These are phyloP conservation scores for Otolemur garnettii DNA, from an alignment of 2,113 vertebrate genomes.

Conservation along the genomic window DNA sequence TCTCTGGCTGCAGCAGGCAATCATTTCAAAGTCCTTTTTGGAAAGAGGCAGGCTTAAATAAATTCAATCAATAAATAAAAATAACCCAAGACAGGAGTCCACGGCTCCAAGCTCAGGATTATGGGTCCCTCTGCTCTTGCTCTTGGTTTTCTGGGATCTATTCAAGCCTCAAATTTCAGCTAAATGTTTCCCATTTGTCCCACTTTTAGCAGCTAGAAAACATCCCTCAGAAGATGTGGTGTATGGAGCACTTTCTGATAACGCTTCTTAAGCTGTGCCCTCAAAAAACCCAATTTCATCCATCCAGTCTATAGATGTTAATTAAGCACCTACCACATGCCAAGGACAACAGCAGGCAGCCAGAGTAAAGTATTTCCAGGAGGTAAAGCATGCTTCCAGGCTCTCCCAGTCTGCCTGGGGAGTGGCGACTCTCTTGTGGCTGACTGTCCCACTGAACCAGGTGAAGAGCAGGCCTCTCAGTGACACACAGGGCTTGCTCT, in stretches of 20 bases:
- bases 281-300: neutral
- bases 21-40: neutral
- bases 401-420: neutral
- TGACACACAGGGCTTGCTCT: rapidly evolving
- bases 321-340: neutral
- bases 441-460: neutral
- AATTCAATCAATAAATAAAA: neutral
- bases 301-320: neutral
- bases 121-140: neutral
- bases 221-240: neutral
- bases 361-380: neutral
- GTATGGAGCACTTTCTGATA: neutral
- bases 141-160: neutral
- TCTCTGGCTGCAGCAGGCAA: neutral
- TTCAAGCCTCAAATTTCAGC: neutral
- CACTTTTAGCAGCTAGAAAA: neutral
- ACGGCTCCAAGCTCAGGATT: neutral
- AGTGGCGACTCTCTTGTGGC: neutral
- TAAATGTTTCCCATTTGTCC: neutral
- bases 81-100: neutral
- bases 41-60: neutral
- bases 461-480: neutral
- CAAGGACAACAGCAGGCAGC: too few relatives aligned
- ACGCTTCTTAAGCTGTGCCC: neutral
- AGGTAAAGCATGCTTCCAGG: neutral